Conservation (phyloP, 2,113 vertebrate genomes). For the Ctenomys sociabilis region DNA sequence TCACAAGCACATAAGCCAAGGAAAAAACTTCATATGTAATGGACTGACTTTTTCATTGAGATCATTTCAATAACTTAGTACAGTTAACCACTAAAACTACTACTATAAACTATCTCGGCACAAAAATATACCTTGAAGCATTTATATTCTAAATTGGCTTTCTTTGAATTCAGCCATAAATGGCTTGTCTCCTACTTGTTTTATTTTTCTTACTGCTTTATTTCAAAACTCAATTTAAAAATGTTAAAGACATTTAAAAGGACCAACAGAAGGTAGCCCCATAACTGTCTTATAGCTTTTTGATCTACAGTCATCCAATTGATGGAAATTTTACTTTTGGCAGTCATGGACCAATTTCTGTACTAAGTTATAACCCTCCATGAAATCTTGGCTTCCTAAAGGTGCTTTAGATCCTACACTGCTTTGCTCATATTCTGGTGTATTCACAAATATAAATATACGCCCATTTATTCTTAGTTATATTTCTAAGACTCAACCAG, state of each 20-base stretch:
- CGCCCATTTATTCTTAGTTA: slow-evolving; percentile 69
- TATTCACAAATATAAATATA: not conserved
- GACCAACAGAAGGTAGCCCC: not conserved
- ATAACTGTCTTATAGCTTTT: not conserved
- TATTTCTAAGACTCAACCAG: slow-evolving; percentile 77
- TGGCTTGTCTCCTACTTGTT: not conserved
- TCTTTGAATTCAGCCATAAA: slow-evolving; percentile 11
- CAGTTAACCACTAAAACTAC: slow-evolving; percentile 8
- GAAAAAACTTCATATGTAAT: slow-evolving; percentile 45
- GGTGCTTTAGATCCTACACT: slow-evolving; percentile 59
- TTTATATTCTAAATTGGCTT: slow-evolving; percentile 44
- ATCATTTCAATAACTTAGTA: slow-evolving; percentile 57
- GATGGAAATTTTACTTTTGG: not conserved
- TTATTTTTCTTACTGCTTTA: slow-evolving; percentile 3
- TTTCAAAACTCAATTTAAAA: slow-evolving; percentile 19
- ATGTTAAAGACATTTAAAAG: not conserved
- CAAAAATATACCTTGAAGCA: slow-evolving; percentile 12
- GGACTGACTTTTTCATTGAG: slow-evolving; percentile 53
- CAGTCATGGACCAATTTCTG: slow-evolving; percentile 42
- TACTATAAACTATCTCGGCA: slow-evolving; percentile 24
- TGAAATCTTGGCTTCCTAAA: slow-evolving; percentile 72
- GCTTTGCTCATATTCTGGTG: not conserved
- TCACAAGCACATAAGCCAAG: slow-evolving; percentile 17
- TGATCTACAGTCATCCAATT: not conserved
- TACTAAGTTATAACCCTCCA: slow-evolving; percentile 62